Base-by-base conservation (phyloP, 2,888 invertebrate species). In the Perdita meconis region DNA sequence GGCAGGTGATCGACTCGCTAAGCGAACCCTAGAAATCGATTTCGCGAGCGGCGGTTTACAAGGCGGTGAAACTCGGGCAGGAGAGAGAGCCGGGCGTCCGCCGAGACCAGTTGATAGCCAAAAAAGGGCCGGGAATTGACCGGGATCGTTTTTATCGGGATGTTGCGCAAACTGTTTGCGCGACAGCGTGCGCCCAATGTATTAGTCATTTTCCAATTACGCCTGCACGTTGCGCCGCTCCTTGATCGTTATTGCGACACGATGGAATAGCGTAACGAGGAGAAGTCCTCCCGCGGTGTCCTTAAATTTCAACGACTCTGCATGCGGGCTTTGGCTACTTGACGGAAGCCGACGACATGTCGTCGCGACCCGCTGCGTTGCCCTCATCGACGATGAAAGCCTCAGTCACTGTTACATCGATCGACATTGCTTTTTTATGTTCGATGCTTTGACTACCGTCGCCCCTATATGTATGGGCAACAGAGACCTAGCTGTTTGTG, bases 51-150 rank as follows among this genome's bases (percentile, higher is more conserved):
- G 34, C 40, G 38, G n/a, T n/a, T n/a, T 42, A n/a, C 36, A 13
- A n/a, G 42, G 38, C 51, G 59, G 79, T 56, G 73, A 80, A 80
- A 80, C 69, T 22, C 6, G 64, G 24, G 61, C 59, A 59, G 51
- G 47, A 51, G 60, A 50, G 36, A 8, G 59, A 30, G 30, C 6
- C 30, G 30, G 26, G 50, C 36, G 26, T 26, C 64, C 57, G 51
- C 19, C 63, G 73, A 60, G 50, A 51, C 61, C 64, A 50, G 71
- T 69, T 69, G 79, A 80, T 80, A 80, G 67, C 73, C 80, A 53
- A 80, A 80, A 74, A 80, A 80, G 74, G 79, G 44, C 65, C 68
- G 74, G 73, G 63, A 79, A 79, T 80, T 69, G 56, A 65, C 38
- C 34, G 38, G n/a, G 30, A 34, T 22, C 16, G 59, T 73, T 79